phyloP scores from a whole-genome alignment of 2,888 invertebrate species.

The Timandra comae region DNA sequence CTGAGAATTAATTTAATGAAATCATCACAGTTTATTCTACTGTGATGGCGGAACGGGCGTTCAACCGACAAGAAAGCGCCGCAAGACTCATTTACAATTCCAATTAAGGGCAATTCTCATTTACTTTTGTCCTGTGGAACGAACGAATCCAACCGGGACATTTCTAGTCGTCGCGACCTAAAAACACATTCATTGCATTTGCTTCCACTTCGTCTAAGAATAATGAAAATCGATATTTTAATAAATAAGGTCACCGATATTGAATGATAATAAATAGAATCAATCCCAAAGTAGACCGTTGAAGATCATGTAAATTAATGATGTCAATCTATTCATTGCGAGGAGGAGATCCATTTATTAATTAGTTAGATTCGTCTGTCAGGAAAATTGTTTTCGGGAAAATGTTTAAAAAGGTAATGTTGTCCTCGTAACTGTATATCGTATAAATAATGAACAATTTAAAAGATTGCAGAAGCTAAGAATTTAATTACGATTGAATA shows the following conservation, averaged over 20 bases:
- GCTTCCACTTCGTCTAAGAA: conserved; percentile 23
- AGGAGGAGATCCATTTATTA: conserved; percentile 4
- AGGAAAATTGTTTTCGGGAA: too few species aligned
- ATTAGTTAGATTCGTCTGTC: too few species aligned
- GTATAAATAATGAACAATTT: too few species aligned
- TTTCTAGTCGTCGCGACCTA: conserved; percentile 32
- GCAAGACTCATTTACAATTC: conserved; percentile 73
- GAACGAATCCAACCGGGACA: conserved; percentile 50
- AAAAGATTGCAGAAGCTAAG: too few species aligned
- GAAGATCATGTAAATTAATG: conserved; percentile 7
- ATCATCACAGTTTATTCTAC: conserved; percentile 72
- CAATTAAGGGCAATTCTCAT: conserved; percentile 72
- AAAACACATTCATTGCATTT: conserved; percentile 29
- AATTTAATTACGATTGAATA: too few species aligned
- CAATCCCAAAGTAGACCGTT: conserved; percentile 5
- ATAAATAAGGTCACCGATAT: conserved; percentile 11
- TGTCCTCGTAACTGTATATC: too few species aligned
- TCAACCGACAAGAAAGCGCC: conserved; percentile 68
- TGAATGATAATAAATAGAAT: conserved; percentile 14
- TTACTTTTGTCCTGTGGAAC: conserved; percentile 65
- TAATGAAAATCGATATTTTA: conserved; percentile 19
- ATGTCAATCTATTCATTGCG: conserved; percentile 7
- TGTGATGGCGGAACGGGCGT: conserved; percentile 59
- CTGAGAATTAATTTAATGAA: conserved; percentile 69
- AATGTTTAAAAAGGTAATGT: too few species aligned